Evolutionary conservation across 2,113 vertebrate species (phyloP).

Genomic region (Aptenodytes patagonicus): DNA sequence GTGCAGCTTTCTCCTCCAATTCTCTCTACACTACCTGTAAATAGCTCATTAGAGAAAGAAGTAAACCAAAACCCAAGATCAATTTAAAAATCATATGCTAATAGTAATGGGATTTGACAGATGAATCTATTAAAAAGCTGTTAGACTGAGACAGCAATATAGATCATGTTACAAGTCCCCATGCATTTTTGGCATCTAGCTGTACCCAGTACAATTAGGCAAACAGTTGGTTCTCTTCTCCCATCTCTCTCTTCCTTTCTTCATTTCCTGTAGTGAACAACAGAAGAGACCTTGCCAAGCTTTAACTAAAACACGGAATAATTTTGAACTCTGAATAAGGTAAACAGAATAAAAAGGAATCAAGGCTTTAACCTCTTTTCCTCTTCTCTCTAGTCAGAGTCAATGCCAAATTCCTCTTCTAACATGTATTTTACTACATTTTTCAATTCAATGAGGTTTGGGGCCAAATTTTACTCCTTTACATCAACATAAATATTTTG

Average conservation of each 20-base stretch:
- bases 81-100: neutral
- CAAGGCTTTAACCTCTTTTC: neutral
- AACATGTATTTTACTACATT: neutral
- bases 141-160: neutral
- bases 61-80: neutral
- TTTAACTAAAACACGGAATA: conserved; percentile 10
- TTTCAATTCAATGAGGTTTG: neutral
- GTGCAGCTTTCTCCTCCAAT: neutral
- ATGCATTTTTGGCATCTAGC: neutral
- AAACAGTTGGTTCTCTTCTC: neutral
- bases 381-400: neutral
- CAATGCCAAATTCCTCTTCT: neutral
- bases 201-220: neutral
- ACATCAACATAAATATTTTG: neutral
- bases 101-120: conserved; percentile 1
- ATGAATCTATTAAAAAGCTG: neutral
- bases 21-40: neutral
- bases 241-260: neutral
- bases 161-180: neutral
- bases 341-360: conserved; percentile 2
- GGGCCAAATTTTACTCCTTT: neutral
- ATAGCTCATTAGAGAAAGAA: neutral
- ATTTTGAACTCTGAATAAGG: neutral
- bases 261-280: conserved; percentile 27
- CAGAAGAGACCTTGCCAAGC: neutral